A percentile compares a stretch with the other conserved stretches of the same genome.
These are phyloP conservation scores for Pinctada fucata DNA, from an alignment of 2,888 invertebrate species.

Conservation along the genomic window DNA sequence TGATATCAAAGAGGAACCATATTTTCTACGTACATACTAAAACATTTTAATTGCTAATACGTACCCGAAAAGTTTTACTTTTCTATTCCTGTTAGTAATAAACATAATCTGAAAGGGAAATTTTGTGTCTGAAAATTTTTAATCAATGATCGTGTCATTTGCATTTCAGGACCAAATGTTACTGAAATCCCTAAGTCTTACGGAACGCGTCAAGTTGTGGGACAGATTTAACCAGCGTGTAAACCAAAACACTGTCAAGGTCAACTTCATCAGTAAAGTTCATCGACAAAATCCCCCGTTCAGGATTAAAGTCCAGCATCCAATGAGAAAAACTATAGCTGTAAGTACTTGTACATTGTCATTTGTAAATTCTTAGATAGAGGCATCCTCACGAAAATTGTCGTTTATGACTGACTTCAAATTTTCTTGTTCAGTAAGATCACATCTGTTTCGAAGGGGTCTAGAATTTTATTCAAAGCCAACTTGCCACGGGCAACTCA, in stretches of 20 bases:
- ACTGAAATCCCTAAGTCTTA: constrained; percentile 88
- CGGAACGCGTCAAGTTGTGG: constrained; percentile 93
- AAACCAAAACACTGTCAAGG: constrained; percentile 91
- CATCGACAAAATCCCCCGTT: constrained; percentile 87
- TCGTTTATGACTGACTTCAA: too few relatives aligned
- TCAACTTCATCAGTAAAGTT: constrained; percentile 90
- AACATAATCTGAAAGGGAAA: too few relatives aligned
- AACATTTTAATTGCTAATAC: too few relatives aligned
- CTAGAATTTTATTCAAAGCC: too few relatives aligned
- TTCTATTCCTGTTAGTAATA: too few relatives aligned
- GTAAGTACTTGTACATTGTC: constrained; percentile 47
- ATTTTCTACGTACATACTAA: too few relatives aligned
- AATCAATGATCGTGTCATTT: not conserved
- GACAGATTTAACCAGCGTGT: constrained; percentile 84
- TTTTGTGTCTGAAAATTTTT: too few relatives aligned
- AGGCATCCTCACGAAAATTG: not conserved
- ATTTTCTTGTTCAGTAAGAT: too few relatives aligned
- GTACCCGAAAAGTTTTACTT: too few relatives aligned
- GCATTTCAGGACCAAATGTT: constrained; percentile 86
- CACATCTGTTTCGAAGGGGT: too few relatives aligned
- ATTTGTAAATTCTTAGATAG: not conserved
- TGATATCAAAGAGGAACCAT: too few relatives aligned
- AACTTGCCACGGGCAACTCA: too few relatives aligned
- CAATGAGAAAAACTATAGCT: constrained; percentile 56
- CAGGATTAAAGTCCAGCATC: constrained; percentile 79